phyloP scores from a whole-genome alignment of 2,797 vertebrate genomes.

The Poeciliopsis gracilis region DNA sequence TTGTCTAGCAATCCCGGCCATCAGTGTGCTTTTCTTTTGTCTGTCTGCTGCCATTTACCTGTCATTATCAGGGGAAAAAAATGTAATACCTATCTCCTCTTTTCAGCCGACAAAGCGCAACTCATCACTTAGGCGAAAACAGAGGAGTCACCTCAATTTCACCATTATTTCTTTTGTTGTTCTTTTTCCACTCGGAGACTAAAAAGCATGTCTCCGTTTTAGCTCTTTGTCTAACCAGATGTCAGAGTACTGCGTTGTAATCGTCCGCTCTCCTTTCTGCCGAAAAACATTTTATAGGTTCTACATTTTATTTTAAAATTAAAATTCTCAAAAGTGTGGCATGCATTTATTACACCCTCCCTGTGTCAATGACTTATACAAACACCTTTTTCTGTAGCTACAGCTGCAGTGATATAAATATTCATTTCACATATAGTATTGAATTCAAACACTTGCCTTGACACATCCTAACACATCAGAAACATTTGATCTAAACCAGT shows the following conservation, averaged over 20 bases:
- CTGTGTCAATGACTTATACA: not conserved
- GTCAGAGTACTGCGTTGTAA: slow-evolving; percentile 63
- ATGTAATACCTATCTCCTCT: slow-evolving; percentile 64
- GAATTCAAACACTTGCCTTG: not conserved
- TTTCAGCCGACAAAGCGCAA: slow-evolving; percentile 53
- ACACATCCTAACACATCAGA: not conserved
- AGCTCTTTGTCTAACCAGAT: slow-evolving; percentile 56
- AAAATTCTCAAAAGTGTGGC: not conserved
- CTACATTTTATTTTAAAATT: not conserved
- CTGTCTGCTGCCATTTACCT: slow-evolving; percentile 68
- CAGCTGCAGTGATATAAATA: not conserved
- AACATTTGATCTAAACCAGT: not conserved
- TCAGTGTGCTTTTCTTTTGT: slow-evolving; percentile 66
- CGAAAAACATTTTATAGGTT: slow-evolving; percentile 47
- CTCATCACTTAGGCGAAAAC: slow-evolving; percentile 57
- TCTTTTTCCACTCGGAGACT: slow-evolving; percentile 43
- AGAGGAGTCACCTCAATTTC: slow-evolving; percentile 43
- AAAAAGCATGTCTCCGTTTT: slow-evolving; percentile 44
- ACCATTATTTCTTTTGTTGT: slow-evolving; percentile 54
- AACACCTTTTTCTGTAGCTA: not conserved
- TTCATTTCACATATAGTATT: not conserved
- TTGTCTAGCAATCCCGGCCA: slow-evolving; percentile 64
- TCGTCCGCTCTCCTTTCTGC: slow-evolving; percentile 53
- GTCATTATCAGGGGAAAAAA: slow-evolving; percentile 69
- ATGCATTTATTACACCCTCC: not conserved